These are phyloP conservation scores for Callochromis pleurospilus DNA, from an alignment of 2,113 vertebrate species.

Conservation along the genomic window DNA sequence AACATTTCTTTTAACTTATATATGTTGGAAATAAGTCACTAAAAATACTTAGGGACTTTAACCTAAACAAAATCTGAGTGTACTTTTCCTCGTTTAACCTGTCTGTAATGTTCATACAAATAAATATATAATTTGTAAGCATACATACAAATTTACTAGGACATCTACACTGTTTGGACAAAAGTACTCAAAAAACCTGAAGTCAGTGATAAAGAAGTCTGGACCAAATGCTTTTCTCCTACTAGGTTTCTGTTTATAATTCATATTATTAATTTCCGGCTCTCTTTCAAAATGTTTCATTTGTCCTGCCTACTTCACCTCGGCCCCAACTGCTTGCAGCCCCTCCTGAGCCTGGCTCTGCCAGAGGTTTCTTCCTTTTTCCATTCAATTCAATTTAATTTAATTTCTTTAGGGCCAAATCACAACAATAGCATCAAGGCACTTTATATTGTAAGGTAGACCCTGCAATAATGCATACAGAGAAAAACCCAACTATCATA, in stretches of 20 bases:
- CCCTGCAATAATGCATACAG: not conserved
- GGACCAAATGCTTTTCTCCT: not conserved
- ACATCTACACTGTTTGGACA: not conserved
- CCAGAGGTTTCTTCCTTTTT: not conserved
- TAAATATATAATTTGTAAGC: not conserved
- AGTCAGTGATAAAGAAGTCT: not conserved
- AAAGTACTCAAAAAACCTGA: not conserved
- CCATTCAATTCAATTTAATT: not conserved
- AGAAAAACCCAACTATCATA: not conserved
- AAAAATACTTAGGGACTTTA: not conserved
- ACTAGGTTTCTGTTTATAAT: not conserved
- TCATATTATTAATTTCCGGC: not conserved
- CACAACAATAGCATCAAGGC: not conserved
- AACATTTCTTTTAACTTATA: not conserved
- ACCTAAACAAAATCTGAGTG: not conserved
- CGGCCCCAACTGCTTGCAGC: not conserved
- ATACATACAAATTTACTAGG: not conserved
- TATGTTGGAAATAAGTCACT: not conserved
- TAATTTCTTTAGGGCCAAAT: not conserved
- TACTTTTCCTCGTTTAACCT: not conserved
- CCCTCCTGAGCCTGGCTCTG: not conserved
- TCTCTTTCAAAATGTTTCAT: not conserved
- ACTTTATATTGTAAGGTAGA: not conserved
- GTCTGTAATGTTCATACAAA: not conserved
- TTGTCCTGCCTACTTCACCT: not conserved